Evolutionary conservation across 2,797 vertebrate species (phyloP).

Genomic region (Mus caroli): DNA sequence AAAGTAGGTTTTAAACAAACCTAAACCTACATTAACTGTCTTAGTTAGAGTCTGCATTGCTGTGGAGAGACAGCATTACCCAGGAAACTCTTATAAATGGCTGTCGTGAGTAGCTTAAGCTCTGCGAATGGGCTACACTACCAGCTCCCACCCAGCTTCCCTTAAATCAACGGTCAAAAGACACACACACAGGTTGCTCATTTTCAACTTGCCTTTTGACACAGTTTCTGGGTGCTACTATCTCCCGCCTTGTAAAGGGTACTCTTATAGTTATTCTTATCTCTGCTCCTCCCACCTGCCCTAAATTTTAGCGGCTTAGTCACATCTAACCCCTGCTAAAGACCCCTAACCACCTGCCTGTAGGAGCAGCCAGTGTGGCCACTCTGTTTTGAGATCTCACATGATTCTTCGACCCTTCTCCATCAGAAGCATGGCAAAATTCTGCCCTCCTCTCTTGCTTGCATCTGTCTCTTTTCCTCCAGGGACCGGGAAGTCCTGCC

Average conservation of each 20-base stretch:
- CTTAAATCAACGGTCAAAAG: no score
- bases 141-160: no score
- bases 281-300: not conserved
- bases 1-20: not conserved
- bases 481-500: not conserved
- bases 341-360: not conserved
- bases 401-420: not conserved
- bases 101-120: not conserved
- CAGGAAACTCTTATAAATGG: not conserved
- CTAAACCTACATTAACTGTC: not conserved
- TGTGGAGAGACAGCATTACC: not conserved
- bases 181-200: no score
- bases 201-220: no score
- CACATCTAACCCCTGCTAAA: not conserved
- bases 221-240: no score
- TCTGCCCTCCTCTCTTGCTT: not conserved
- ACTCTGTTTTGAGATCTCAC: not conserved
- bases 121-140: not conserved
- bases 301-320: not conserved
- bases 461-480: not conserved
- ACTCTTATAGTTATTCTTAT: no score
- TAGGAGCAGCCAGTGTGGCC: not conserved
- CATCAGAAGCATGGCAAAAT: not conserved
- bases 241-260: no score
- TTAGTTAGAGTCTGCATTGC: not conserved